These are phyloP conservation scores for Spea multiplicata DNA, from an alignment of 2,113 vertebrate genomes.

Conservation along the genomic window DNA sequence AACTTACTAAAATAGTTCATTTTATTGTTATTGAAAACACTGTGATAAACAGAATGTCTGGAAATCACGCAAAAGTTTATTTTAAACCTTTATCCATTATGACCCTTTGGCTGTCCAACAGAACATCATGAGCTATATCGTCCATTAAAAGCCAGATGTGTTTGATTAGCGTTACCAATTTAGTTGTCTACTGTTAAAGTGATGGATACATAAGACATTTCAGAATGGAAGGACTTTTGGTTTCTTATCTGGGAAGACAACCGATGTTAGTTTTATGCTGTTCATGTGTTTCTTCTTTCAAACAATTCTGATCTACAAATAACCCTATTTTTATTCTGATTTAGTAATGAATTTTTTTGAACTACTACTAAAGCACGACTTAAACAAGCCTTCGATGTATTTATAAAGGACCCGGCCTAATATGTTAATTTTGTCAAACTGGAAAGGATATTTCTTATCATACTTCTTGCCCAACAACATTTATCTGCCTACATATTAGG, in stretches of 20 bases:
- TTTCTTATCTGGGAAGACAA: too few species aligned
- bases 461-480: conserved; percentile 44
- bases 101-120: too few species aligned
- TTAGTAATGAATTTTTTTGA: conserved; percentile 34
- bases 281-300: conserved; percentile 14
- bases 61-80: too few species aligned
- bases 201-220: neutral
- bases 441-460: conserved; percentile 55
- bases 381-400: conserved; percentile 46
- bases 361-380: conserved; percentile 15
- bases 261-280: too few species aligned
- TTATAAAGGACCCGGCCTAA: conserved; percentile 30
- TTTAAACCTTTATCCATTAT: too few species aligned
- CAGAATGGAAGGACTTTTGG: neutral
- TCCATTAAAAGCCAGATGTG: too few species aligned
- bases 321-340: conserved; percentile 27
- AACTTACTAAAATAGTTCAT: too few species aligned
- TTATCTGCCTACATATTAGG: conserved; percentile 24
- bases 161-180: too few species aligned
- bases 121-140: too few species aligned
- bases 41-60: too few species aligned
- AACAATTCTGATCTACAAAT: conserved; percentile 23
- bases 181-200: neutral
- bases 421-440: conserved; percentile 51
- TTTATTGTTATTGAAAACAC: too few species aligned